Percentiles rank a stretch among this genome's conserved stretches.
phyloP scores from a whole-genome alignment of 2,797 vertebrate species.

The Rhinichthys osculus region DNA sequence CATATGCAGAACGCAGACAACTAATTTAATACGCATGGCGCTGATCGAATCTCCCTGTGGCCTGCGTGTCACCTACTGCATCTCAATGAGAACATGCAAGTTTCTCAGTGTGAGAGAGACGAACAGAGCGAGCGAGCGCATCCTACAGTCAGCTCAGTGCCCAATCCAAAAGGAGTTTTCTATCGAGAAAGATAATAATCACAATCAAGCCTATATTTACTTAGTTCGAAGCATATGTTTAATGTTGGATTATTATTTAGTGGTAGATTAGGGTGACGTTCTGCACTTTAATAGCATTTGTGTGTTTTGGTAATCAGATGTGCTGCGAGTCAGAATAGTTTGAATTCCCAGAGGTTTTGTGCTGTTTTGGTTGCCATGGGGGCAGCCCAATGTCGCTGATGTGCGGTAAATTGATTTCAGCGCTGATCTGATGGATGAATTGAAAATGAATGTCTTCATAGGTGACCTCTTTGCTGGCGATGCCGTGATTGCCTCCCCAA shows the following conservation, averaged over 20 bases:
- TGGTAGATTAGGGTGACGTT: conserved; percentile 39
- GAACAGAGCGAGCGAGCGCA: background rate
- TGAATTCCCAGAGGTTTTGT: conserved; percentile 53
- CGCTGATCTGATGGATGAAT: conserved; percentile 69
- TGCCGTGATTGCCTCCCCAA: conserved; percentile 68
- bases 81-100: conserved; percentile 60
- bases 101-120: conserved; percentile 12
- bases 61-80: conserved; percentile 56
- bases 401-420: conserved; percentile 65
- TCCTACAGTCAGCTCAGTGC: conserved; percentile 9
- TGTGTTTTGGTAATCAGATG: conserved; percentile 58
- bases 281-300: conserved; percentile 42
- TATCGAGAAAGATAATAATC: conserved; percentile 58
- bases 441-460: conserved; percentile 71
- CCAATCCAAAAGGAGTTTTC: conserved; percentile 42
- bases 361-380: conserved; percentile 59
- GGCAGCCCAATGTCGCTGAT: conserved; percentile 55
- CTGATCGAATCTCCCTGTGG: conserved; percentile 66
- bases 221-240: conserved; percentile 53
- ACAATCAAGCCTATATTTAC: conserved; percentile 61
- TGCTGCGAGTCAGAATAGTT: conserved; percentile 48
- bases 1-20: conserved; percentile 65
- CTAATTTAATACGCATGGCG: conserved; percentile 62
- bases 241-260: conserved; percentile 62
- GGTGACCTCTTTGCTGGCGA: conserved; percentile 64